Percentiles rank a stretch among this genome's conserved stretches.
Evolutionary conservation across 2,888 invertebrate species (phyloP).

Genomic region (Peribatodes rhomboidaria): DNA sequence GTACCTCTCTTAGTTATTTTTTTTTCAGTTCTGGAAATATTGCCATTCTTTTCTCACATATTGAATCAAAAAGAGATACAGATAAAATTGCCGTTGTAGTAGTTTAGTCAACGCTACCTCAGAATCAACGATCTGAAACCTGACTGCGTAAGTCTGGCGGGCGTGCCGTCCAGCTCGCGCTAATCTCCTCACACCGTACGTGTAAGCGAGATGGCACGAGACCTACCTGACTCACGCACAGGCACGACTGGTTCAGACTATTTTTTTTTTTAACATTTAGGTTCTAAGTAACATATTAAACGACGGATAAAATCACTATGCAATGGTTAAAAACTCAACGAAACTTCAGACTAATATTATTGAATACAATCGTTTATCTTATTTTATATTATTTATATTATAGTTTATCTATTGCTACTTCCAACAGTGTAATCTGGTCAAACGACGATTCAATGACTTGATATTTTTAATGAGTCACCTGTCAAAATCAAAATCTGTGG

Average conservation of each 20-base stretch:
- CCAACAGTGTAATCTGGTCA: constrained; percentile 22
- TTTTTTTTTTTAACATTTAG: background rate
- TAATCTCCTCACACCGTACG: background rate
- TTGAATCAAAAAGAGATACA: no score
- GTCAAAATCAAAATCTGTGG: background rate
- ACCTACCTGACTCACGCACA: background rate
- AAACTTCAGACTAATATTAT: constrained; percentile 12
- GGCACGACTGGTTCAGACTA: background rate
- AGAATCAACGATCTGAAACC: background rate
- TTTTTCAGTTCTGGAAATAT: no score
- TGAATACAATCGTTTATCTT: constrained; percentile 18
- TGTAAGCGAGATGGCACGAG: background rate
- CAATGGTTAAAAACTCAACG: constrained; percentile 7
- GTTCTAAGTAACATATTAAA: background rate
- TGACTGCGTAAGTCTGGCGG: no score
- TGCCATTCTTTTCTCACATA: no score
- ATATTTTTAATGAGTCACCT: background rate
- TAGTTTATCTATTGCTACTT: constrained; percentile 29
- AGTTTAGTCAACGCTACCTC: background rate
- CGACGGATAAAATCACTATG: constrained; percentile 2
- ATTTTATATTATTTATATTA: no score
- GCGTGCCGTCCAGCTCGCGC: background rate
- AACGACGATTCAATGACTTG: background rate
- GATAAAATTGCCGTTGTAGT: no score
- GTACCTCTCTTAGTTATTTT: no score